phyloP scores from a whole-genome alignment of 2,797 vertebrate species.

The Taenioides sp. region DNA sequence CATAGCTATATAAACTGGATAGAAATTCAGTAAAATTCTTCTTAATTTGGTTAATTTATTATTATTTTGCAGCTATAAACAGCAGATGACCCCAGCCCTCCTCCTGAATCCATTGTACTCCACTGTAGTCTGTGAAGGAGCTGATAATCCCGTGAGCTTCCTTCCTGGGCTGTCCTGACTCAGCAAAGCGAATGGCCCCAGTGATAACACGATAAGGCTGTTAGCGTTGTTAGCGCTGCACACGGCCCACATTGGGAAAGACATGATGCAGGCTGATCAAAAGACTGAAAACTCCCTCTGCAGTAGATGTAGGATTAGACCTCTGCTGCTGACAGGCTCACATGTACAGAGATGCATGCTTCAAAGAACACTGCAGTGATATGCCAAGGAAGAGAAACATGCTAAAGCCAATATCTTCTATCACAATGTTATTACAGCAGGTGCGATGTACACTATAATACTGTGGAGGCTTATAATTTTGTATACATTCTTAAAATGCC shows the following conservation, averaged over 20 bases:
- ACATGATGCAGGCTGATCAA: conserved; percentile 22
- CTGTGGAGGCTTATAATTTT: background rate
- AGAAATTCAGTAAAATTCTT: background rate
- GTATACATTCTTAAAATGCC: background rate
- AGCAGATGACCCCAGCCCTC: conserved; percentile 19
- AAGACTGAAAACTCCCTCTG: background rate
- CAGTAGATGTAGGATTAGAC: background rate
- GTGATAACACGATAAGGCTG: conserved; percentile 41
- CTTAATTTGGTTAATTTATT: background rate
- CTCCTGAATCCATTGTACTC: background rate
- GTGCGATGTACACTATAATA: background rate
- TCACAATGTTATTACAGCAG: background rate
- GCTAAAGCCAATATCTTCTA: background rate
- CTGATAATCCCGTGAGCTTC: conserved; percentile 30
- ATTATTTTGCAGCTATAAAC: background rate
- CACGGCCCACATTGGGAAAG: conserved; percentile 9
- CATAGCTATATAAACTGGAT: background rate
- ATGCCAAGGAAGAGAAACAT: background rate
- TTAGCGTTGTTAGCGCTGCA: conserved; percentile 19
- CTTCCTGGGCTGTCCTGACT: conserved; percentile 44
- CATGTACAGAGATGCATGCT: background rate
- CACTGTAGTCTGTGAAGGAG: conserved; percentile 28
- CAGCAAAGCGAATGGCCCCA: conserved; percentile 33
- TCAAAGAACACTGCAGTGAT: background rate
- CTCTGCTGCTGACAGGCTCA: background rate